Evolutionary conservation across 2,888 invertebrate genomes (phyloP).

Genomic region (Lycaena phlaeas): DNA sequence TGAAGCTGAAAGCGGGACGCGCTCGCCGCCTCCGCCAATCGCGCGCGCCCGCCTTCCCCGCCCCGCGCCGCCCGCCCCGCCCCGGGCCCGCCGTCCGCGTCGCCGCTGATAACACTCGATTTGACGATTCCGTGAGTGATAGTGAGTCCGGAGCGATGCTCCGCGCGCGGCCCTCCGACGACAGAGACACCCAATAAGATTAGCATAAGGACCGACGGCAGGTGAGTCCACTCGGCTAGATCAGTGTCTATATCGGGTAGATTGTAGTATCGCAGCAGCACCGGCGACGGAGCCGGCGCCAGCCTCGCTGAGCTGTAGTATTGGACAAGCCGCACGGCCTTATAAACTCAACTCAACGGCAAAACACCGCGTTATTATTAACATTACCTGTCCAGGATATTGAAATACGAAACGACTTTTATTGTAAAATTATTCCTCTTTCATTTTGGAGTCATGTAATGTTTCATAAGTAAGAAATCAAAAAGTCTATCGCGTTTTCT

Average conservation of each 20-base stretch:
- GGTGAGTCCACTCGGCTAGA: neutral
- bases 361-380: too few relatives aligned
- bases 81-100: conserved; percentile 15
- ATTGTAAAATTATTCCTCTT: too few relatives aligned
- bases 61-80: conserved; percentile 15
- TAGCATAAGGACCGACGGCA: neutral
- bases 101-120: conserved; percentile 23
- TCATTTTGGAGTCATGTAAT: too few relatives aligned
- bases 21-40: conserved; percentile 18
- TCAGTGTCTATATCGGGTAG: neutral
- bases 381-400: too few relatives aligned
- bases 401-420: too few relatives aligned
- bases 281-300: too few relatives aligned
- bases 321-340: too few relatives aligned
- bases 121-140: conserved; percentile 27
- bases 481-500: too few relatives aligned
- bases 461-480: too few relatives aligned
- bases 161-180: conserved; percentile 14
- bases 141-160: conserved; percentile 25
- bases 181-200: conserved; percentile 3
- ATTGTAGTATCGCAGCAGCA: conserved; percentile 11
- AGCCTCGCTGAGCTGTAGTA: too few relatives aligned
- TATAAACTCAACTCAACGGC: too few relatives aligned
- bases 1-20: neutral
- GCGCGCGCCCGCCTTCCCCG: conserved; percentile 13